Base-by-base conservation (phyloP, 2,797 vertebrate species). In the Sebastolobus altivelis region DNA sequence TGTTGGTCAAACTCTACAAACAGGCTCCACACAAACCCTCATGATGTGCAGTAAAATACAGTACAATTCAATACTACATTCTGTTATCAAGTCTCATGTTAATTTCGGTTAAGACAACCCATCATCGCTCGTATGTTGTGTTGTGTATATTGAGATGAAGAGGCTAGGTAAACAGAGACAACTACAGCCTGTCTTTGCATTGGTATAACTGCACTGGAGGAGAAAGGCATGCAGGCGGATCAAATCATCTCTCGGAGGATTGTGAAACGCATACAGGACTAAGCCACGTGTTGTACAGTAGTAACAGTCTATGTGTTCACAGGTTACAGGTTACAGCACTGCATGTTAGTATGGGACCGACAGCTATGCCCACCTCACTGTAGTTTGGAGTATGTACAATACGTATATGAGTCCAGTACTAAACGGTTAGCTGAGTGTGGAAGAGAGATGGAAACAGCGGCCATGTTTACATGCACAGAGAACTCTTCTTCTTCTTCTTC, bases 381-480 rank as follows among this genome's bases (percentile, higher is more conserved):
- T 68, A 65, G 49, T 71, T 59, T 70, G 31, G 56, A 81, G 70
- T 89, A 87, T 87, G 73, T 89, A 89, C 82, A 88, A 54, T 38
- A 70, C 20, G 49, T 46, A 52, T 63, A 52, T 40, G 77, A 84
- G 75, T 88, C 65, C 67, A 79, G 86, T 65, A 62, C 43, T 74
- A 43, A 79, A 72, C 12, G 20, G 75, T 69, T 72, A 65, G 65
- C 7, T 58, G 31, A 62, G 75, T 79, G 72, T 78, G 72, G 83
- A 82, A 77, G 84, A 71, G 70, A 79, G 56, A 65, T 12, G 4
- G 37, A 59, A 27, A 43, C 61, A 56, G 69, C 8, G 38, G 72
- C 49, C 27, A 5, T 37, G 80, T 91, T 90, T 86, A 91, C 89
- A 85, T 87, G 89, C 88, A 89, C 92, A 91, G 90, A 89, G 77